These are phyloP conservation scores for Campoletis raptor DNA, from an alignment of 2,888 invertebrate species.

Conservation along the genomic window DNA sequence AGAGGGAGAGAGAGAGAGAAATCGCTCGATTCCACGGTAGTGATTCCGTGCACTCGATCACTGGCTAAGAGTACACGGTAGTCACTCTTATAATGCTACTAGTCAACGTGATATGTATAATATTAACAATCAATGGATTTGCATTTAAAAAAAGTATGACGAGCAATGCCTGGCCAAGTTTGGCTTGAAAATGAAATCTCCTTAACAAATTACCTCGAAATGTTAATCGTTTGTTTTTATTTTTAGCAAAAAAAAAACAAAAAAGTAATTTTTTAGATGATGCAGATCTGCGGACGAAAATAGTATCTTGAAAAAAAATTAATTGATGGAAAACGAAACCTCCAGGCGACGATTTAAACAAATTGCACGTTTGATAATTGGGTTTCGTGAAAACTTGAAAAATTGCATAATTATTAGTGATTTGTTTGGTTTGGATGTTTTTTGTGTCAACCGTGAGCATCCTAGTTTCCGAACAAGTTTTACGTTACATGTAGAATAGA, in stretches of 20 bases:
- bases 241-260: not conserved
- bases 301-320: not conserved
- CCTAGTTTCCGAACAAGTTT: slow-evolving; percentile 15
- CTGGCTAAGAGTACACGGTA: slow-evolving; percentile 39
- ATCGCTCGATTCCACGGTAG: slow-evolving; percentile 37
- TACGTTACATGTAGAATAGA: not conserved
- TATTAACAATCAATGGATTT: slow-evolving; percentile 8
- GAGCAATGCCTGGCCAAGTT: not conserved
- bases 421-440: not conserved
- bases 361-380: not conserved
- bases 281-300: not conserved
- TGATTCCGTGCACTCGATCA: slow-evolving; percentile 44
- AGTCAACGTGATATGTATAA: slow-evolving; percentile 14
- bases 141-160: not conserved
- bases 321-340: not conserved
- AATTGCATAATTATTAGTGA: not conserved
- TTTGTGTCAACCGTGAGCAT: not conserved
- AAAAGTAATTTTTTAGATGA: not conserved
- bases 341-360: not conserved
- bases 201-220: not conserved
- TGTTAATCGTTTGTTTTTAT: not conserved
- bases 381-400: not conserved
- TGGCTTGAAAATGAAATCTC: not conserved
- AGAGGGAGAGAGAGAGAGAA: slow-evolving; percentile 30
- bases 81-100: slow-evolving; percentile 37